Evolutionary conservation across 2,888 invertebrate genomes (phyloP).

Genomic region (Corbicula japonica): DNA sequence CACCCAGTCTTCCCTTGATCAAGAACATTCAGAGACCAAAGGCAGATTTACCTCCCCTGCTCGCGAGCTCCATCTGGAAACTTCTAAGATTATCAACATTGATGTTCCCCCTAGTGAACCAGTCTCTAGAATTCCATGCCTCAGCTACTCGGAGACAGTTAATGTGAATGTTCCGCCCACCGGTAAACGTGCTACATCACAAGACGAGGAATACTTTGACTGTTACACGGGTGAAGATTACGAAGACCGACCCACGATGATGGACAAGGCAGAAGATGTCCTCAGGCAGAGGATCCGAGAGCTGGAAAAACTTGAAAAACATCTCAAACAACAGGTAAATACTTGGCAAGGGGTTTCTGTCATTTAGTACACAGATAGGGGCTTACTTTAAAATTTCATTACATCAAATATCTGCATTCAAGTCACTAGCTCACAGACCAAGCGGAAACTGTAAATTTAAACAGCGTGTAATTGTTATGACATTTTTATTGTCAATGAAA

Average conservation of each 20-base stretch:
- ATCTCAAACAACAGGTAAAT: constrained; percentile 81
- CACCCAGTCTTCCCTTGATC: constrained; percentile 39
- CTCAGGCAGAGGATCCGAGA: constrained; percentile 81
- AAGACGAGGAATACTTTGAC: constrained; percentile 43
- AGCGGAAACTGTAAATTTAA: no score
- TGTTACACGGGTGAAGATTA: constrained; percentile 20
- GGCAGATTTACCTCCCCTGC: constrained; percentile 24
- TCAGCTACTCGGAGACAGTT: constrained; percentile 58
- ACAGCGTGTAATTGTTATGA: no score
- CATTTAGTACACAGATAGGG: no score
- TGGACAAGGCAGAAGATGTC: constrained; percentile 82
- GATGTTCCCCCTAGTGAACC: constrained; percentile 58
- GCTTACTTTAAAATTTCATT: no score
- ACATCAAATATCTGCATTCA: no score
- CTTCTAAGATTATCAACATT: constrained; percentile 66
- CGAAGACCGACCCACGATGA: constrained; percentile 61
- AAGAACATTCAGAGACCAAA: not conserved
- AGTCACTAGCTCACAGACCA: no score
- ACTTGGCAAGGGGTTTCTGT: no score
- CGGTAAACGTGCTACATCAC: constrained; percentile 56
- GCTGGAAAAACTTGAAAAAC: constrained; percentile 82
- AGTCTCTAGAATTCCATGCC: constrained; percentile 18
- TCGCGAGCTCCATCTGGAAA: constrained; percentile 52
- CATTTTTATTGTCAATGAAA: no score
- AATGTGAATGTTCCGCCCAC: constrained; percentile 45